Conservation (phyloP, 1,140 invertebrate species). For the Chironomus striatipennis region DNA sequence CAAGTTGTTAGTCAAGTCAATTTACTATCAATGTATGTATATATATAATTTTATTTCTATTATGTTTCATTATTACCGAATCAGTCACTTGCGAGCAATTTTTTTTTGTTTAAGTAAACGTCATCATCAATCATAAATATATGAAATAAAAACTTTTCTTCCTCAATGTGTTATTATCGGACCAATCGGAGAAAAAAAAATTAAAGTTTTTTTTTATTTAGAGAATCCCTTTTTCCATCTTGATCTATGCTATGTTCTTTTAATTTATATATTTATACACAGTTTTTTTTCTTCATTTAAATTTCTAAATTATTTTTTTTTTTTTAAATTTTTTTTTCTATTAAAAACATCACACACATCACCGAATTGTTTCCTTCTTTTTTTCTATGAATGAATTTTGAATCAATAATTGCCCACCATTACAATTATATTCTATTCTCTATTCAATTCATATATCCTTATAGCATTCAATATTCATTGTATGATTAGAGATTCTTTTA, state of each 20-base stretch:
- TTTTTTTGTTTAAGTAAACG: neutral
- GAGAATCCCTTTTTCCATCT: neutral
- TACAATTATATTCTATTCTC: neutral
- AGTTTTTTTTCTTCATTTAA: neutral
- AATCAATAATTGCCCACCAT: neutral
- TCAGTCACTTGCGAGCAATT: conserved; percentile 11
- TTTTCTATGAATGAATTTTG: neutral
- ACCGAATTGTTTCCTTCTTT: neutral
- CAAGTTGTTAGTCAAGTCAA: neutral
- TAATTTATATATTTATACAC: neutral
- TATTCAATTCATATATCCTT: neutral
- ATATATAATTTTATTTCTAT: neutral
- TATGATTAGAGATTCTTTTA: conserved; percentile 2
- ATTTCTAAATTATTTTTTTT: neutral
- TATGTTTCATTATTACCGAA: conserved; percentile 10
- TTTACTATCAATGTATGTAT: neutral
- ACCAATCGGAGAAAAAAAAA: neutral
- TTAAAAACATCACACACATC: neutral
- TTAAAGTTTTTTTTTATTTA: conserved; percentile 5
- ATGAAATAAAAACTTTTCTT: neutral
- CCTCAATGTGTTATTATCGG: neutral
- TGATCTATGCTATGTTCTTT: too few species aligned
- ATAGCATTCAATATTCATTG: neutral
- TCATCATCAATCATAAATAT: conserved; percentile 1
- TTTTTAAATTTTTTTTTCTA: neutral